phyloP scores from a whole-genome alignment of 2,113 vertebrate species.

The Aplodontia rufa region DNA sequence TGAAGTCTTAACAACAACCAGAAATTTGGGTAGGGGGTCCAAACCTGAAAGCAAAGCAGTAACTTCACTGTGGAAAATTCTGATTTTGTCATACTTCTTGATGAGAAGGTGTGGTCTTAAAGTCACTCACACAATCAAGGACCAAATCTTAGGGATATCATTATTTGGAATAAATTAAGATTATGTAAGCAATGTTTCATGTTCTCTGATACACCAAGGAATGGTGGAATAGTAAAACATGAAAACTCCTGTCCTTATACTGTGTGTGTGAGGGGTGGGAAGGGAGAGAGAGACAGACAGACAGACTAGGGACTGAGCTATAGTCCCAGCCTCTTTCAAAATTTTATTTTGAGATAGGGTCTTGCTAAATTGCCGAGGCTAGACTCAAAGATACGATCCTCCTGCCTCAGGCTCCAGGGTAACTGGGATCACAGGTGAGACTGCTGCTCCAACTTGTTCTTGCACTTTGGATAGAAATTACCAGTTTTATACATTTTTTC shows the following conservation, averaged over 20 bases:
- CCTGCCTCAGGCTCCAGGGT: too few species aligned
- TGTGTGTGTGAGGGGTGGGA: too few species aligned
- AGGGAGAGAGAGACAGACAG: too few species aligned
- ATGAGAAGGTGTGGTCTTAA: not conserved
- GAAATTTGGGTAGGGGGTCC: not conserved
- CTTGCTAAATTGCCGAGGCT: too few species aligned
- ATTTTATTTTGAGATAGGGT: too few species aligned
- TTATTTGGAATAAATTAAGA: not conserved
- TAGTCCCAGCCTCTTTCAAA: too few species aligned
- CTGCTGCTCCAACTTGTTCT: too few species aligned
- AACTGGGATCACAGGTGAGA: too few species aligned
- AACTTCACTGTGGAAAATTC: slow-evolving; percentile 18
- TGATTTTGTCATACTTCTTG: not conserved
- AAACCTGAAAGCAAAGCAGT: not conserved
- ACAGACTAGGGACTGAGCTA: too few species aligned
- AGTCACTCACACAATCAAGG: not conserved
- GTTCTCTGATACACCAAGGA: not conserved
- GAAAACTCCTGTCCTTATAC: not conserved
- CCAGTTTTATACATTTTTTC: not conserved
- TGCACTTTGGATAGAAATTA: not conserved
- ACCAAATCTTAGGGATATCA: not conserved
- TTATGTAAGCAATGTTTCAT: not conserved
- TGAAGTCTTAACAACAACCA: not conserved
- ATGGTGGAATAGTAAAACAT: not conserved
- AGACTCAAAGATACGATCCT: too few species aligned